Percentiles rank a stretch among this genome's conserved stretches.
These are phyloP conservation scores for Cnemophilus loriae DNA, from an alignment of 2,113 vertebrate genomes.

Conservation along the genomic window DNA sequence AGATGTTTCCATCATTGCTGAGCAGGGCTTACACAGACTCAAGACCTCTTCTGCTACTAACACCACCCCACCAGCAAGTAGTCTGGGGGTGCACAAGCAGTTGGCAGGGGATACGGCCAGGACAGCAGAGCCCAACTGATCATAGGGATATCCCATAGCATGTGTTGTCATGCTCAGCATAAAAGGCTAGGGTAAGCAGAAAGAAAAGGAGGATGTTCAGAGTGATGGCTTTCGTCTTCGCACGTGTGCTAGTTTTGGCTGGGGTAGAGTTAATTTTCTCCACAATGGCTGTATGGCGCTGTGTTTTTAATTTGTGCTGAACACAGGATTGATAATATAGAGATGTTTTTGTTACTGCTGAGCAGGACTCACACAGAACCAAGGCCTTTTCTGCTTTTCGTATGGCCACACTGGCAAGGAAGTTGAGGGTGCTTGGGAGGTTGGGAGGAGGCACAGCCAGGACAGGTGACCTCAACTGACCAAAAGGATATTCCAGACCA, in stretches of 20 bases:
- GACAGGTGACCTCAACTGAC: not conserved
- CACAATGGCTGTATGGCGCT: not conserved
- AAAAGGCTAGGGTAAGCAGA: not conserved
- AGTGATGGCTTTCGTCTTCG: not conserved
- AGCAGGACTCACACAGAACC: not conserved
- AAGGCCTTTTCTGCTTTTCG: not conserved
- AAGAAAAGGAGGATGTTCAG: not conserved
- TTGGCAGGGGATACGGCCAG: not conserved
- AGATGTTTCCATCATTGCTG: not conserved
- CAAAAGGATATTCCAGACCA: not conserved
- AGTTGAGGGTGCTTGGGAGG: not conserved
- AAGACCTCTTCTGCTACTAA: not conserved
- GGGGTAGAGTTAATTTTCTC: not conserved
- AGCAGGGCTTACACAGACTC: not conserved
- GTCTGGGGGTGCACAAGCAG: not conserved
- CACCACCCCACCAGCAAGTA: not conserved
- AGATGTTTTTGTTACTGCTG: not conserved
- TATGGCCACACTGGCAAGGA: rapidly evolving
- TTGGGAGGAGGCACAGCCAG: not conserved
- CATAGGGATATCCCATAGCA: not conserved
- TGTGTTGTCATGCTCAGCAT: not conserved
- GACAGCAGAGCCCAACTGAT: not conserved
- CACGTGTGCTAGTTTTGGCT: not conserved
- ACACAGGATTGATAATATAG: not conserved
- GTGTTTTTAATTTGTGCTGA: not conserved